Conservation (phyloP, 2,888 invertebrate genomes). For the Catocala fraxini region DNA sequence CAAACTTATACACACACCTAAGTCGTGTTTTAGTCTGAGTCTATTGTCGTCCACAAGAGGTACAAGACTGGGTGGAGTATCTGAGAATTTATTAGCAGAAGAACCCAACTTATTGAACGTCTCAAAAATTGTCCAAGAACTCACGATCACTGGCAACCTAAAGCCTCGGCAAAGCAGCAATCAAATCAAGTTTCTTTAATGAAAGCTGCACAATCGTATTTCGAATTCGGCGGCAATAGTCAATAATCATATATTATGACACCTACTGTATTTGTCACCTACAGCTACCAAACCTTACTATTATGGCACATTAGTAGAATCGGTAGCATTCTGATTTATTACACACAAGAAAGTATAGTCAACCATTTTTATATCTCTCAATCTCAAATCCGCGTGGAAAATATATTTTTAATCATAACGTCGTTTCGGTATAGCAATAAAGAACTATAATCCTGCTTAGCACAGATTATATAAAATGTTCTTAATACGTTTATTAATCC, state of each 20-base stretch:
- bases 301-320: conserved; percentile 1
- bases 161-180: too few species aligned
- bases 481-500: conserved; percentile 12
- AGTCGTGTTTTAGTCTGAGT: too few species aligned
- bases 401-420: conserved; percentile 40
- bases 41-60: too few species aligned
- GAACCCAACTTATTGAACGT: too few species aligned
- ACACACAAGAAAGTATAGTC: conserved; percentile 21
- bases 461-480: conserved; percentile 26
- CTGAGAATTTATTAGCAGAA: too few species aligned
- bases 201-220: neutral
- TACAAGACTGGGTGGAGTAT: too few species aligned
- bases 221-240: neutral
- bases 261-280: conserved; percentile 3
- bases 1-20: too few species aligned
- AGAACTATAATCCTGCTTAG: conserved; percentile 29
- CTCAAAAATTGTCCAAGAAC: too few species aligned
- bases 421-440: conserved; percentile 29
- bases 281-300: neutral
- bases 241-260: neutral
- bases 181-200: neutral
- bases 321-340: conserved; percentile 15
- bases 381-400: conserved; percentile 42
- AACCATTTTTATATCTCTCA: conserved; percentile 26
- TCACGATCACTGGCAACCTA: too few species aligned